phyloP scores from a whole-genome alignment of 2,888 invertebrate genomes.

The Azorinus chamasolen region DNA sequence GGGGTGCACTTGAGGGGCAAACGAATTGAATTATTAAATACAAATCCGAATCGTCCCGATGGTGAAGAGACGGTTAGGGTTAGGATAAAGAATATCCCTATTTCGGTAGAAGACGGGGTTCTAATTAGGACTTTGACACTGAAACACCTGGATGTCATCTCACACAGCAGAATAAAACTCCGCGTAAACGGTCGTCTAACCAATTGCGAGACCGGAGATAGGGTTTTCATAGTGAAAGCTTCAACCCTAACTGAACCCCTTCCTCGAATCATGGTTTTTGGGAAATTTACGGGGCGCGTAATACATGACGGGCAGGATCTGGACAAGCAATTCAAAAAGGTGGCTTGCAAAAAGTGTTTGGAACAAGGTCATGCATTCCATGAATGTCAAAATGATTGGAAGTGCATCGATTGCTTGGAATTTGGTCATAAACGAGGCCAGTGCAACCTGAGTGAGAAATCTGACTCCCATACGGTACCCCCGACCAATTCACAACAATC shows the following conservation, averaged over 20 bases:
- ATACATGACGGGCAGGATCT: slow-evolving; percentile 1
- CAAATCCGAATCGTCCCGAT: no score
- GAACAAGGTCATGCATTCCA: neutral
- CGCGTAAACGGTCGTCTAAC: slow-evolving; percentile 9
- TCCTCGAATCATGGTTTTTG: neutral
- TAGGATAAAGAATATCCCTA: slow-evolving; percentile 5
- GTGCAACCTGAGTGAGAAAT: no score
- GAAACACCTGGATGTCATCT: slow-evolving; percentile 17
- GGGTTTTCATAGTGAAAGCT: neutral
- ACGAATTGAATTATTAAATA: no score
- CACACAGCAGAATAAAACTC: slow-evolving; percentile 4
- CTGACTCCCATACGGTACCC: no score
- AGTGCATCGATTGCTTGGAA: neutral
- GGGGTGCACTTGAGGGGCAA: no score
- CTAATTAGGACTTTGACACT: slow-evolving; percentile 4
- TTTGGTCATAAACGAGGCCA: neutral
- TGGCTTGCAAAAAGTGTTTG: neutral
- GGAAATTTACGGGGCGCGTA: neutral
- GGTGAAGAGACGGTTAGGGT: slow-evolving; percentile 9
- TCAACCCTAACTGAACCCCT: no score
- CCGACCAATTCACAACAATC: no score
- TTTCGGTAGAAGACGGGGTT: slow-evolving; percentile 15
- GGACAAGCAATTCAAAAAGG: no score
- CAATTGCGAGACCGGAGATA: slow-evolving; percentile 21
- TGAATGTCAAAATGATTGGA: neutral